Conservation (phyloP, 2,113 vertebrate genomes). For the Grammomys surdaster region DNA sequence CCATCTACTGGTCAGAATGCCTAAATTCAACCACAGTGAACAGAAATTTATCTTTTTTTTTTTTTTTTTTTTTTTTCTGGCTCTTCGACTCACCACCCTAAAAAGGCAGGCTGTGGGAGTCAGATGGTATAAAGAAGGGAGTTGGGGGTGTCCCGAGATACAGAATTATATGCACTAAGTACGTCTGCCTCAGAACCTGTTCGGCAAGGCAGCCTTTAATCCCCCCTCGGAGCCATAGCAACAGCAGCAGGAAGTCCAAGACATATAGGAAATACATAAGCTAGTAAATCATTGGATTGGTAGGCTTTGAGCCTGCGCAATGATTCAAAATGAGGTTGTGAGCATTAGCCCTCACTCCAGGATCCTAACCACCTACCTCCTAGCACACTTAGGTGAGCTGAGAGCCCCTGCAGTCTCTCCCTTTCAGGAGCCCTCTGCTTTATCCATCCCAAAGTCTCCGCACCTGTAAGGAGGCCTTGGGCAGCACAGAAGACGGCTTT, state of each 20-base stretch:
- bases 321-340: neutral
- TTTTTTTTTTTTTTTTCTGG: neutral
- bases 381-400: neutral
- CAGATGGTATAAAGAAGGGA: neutral
- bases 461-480: neutral
- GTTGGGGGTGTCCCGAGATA: neutral
- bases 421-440: neutral
- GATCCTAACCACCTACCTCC: neutral
- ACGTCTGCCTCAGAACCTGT: fast-evolving
- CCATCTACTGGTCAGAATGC: neutral
- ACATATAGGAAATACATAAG: neutral
- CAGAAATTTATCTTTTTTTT: neutral
- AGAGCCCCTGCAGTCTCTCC: neutral
- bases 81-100: fast-evolving
- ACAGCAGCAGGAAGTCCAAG: neutral
- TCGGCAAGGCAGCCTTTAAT: neutral
- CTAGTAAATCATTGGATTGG: neutral
- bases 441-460: neutral
- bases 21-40: neutral
- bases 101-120: neutral
- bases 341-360: too few relatives aligned
- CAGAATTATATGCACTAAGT: neutral
- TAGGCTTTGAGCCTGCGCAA: neutral
- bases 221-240: neutral
- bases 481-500: neutral